Evolutionary conservation across 2,888 invertebrate species (phyloP).

Genomic region (Amphipoea lucens): DNA sequence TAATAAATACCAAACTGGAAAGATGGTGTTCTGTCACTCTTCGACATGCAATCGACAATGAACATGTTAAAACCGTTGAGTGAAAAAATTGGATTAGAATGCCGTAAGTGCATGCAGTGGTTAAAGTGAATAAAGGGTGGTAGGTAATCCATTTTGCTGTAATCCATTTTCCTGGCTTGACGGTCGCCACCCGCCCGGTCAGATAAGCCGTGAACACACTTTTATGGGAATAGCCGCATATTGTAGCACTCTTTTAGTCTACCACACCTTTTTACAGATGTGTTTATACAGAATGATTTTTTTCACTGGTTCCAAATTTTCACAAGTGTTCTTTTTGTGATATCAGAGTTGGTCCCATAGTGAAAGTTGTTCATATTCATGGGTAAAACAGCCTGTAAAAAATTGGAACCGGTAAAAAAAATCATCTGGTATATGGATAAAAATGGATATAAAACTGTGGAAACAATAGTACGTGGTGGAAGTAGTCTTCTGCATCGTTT

Average conservation of each 20-base stretch:
- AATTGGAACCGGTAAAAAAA: too few relatives aligned
- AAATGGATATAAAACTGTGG: background rate
- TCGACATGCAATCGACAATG: background rate
- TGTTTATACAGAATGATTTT: background rate
- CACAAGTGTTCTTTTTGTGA: too few relatives aligned
- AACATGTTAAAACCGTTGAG: background rate
- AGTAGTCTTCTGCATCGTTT: background rate
- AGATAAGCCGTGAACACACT: conserved; percentile 55
- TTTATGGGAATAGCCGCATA: conserved; percentile 41
- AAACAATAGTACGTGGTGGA: background rate
- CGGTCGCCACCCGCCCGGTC: conserved; percentile 43
- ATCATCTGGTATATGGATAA: background rate
- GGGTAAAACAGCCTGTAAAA: too few relatives aligned
- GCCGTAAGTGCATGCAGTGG: conserved; percentile 39
- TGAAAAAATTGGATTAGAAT: conserved; percentile 37
- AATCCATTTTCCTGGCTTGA: conserved; percentile 59
- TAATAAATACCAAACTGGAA: background rate
- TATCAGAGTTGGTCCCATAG: too few relatives aligned
- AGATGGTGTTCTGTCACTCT: background rate
- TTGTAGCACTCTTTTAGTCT: conserved; percentile 14
- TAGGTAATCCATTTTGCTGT: conserved; percentile 56
- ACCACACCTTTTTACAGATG: conserved; percentile 25
- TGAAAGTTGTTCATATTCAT: too few relatives aligned
- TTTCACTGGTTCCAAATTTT: too few relatives aligned
- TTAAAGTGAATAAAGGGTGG: conserved; percentile 46